Base-by-base conservation (phyloP, 2,113 vertebrate species). In the Tupaia chinensis region DNA sequence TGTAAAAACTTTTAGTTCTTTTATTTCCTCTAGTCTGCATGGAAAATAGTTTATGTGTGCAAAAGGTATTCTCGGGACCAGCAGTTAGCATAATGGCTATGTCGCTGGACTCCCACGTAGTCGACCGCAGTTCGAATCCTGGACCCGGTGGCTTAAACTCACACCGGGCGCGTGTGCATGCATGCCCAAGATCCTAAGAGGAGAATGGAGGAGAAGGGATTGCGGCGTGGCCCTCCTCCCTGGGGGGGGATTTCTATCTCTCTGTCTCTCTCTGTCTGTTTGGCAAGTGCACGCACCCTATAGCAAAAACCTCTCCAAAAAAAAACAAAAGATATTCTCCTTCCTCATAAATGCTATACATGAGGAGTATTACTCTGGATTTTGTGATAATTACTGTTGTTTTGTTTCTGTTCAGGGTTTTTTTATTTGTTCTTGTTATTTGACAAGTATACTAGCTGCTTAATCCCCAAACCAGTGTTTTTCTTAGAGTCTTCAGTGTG, bases 401-500 rank as follows among this genome's bases (percentile, higher is more conserved):
- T 93, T 69, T 66, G 17, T 5, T 68, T 83, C 70, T 0, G 1
- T 56, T 44, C 44, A 44, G 44, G 44, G 44, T 91, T 74, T 90
- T 16, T 16, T 54, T 92, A 80, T 83, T 70, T 66, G 5, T 66
- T 60, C 74, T 27, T 15, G 58, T 76, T 85, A 87, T 94, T 80
- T 89, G 8, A 80, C 10, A 84, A 69, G 56, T 14, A 93, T 1
- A 25, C 25, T 25, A 81, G 25, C 29, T 56, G 82, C 32, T 63
- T 69, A 95, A 66, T 93, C 23, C 44, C 58, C 7, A 94, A 95
- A 63, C 27, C 22, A 78, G 1, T 80, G 44, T 63, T 95, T 92
- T 78, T 72, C 81, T 89, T 74, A 77, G 60, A 93, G n/a, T 8
- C 11, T 34, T 19, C 72, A 12, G 17, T 32, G 1, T 77, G 15